phyloP scores from a whole-genome alignment of 2,113 vertebrate species.

The Daboia siamensis region DNA sequence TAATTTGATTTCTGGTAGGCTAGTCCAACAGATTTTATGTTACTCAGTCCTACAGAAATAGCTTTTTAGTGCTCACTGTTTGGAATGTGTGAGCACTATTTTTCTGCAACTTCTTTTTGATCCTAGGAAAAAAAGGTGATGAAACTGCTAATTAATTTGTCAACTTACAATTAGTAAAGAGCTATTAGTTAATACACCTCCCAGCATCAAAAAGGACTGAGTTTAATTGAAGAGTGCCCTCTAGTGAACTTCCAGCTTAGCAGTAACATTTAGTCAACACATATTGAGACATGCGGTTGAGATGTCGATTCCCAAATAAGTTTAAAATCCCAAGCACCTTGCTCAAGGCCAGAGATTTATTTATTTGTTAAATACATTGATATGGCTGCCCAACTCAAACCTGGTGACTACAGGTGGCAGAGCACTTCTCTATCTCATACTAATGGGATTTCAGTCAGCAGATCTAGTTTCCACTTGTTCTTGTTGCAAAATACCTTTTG shows the following conservation, averaged over 20 bases:
- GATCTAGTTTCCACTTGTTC: neutral
- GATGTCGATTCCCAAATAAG: neutral
- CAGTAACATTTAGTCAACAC: neutral
- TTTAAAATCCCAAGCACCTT: neutral
- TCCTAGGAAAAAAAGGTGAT: neutral
- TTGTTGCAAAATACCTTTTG: constrained; percentile 59
- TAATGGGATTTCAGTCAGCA: too few relatives aligned
- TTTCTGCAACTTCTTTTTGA: neutral
- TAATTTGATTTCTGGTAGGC: neutral
- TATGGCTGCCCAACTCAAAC: neutral
- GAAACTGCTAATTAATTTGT: constrained; percentile 3
- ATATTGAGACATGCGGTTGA: neutral
- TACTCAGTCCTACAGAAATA: neutral
- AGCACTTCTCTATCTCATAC: neutral
- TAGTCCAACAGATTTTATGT: neutral
- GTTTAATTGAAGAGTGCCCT: neutral
- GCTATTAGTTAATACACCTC: neutral
- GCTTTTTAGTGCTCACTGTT: neutral
- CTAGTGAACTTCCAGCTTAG: neutral
- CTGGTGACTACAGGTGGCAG: neutral
- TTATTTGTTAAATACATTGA: neutral
- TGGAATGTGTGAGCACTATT: neutral
- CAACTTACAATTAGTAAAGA: neutral
- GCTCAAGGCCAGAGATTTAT: neutral
- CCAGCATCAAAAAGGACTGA: neutral